These are phyloP conservation scores for Psittacula cyanocephala DNA, from an alignment of 2,113 vertebrate genomes.

Conservation along the genomic window DNA sequence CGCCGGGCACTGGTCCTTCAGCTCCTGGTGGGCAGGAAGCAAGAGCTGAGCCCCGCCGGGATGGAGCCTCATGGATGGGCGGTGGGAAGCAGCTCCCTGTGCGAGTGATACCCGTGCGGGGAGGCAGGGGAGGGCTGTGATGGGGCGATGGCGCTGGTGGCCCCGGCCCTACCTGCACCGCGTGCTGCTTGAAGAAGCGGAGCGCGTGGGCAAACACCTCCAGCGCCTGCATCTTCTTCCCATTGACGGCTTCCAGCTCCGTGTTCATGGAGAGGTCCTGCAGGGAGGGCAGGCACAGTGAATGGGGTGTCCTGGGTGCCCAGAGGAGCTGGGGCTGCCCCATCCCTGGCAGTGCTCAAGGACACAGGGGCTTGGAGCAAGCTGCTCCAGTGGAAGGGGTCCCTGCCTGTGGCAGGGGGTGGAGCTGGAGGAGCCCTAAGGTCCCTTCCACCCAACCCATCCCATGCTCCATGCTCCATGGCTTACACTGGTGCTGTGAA, in stretches of 20 bases:
- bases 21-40: constrained; percentile 75
- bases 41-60: too few species aligned
- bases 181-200: constrained; percentile 90
- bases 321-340: too few species aligned
- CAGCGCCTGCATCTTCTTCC: constrained; percentile 85
- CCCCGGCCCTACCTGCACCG: constrained; percentile 81
- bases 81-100: neutral
- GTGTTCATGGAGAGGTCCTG: constrained; percentile 87
- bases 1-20: constrained; percentile 85
- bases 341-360: too few species aligned
- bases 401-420: neutral
- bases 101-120: neutral
- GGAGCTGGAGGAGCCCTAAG: neutral
- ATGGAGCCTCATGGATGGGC: rapidly evolving
- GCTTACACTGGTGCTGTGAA: constrained; percentile 91
- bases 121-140: neutral
- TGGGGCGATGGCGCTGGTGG: too few species aligned
- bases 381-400: neutral
- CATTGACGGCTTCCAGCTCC: constrained; percentile 88
- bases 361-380: neutral
- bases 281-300: neutral
- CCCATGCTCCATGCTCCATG: too few species aligned
- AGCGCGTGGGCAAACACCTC: constrained; percentile 92
- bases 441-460: too few species aligned
- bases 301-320: rapidly evolving